phyloP scores from a whole-genome alignment of 2,113 vertebrate genomes.

The human region GRCh38 chr12:126435001-126435500 shows the following conservation, averaged over 20 bases:
- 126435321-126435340: background rate
- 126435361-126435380: no score
- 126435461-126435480: no score
- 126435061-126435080: background rate
- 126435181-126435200: background rate
- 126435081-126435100: background rate
- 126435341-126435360: no score
- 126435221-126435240: background rate
- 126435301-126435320: background rate
- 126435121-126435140: background rate
- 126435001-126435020: no score
- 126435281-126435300: background rate
- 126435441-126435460: no score
- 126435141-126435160: background rate
- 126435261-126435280: background rate
- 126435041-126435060: background rate
- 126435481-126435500: no score
- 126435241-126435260: background rate
- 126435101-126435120: background rate
- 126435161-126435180: background rate
- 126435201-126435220: background rate
- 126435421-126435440: no score
- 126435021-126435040: no score
- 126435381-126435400: no score
- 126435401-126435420: no score